phyloP scores from a whole-genome alignment of 2,113 vertebrate genomes.

The Forbesichthys agassizii region DNA sequence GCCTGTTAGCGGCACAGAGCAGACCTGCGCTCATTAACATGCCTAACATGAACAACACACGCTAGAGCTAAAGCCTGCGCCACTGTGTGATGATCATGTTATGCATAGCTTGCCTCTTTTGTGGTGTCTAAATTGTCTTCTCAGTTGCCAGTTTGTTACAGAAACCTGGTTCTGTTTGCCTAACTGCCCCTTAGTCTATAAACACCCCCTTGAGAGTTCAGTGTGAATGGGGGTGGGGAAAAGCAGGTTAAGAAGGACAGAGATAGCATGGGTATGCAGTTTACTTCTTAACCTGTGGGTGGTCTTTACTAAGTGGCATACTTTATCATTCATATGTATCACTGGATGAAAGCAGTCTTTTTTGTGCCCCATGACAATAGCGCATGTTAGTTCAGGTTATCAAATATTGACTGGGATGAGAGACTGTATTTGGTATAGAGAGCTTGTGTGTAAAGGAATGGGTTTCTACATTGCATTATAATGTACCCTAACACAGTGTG shows the following conservation, averaged over 20 bases:
- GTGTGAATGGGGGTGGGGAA: slow-evolving; percentile 18
- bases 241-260: slow-evolving; percentile 18
- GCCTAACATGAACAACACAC: not conserved
- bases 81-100: not conserved
- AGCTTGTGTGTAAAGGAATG: slow-evolving; percentile 16
- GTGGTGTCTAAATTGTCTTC: not conserved
- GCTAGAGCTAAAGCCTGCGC: not conserved
- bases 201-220: slow-evolving; percentile 31
- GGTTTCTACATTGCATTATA: slow-evolving; percentile 5
- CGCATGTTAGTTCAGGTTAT: slow-evolving; percentile 51
- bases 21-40: slow-evolving; percentile 26
- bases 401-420: slow-evolving; percentile 42
- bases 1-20: slow-evolving; percentile 66
- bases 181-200: slow-evolving; percentile 26
- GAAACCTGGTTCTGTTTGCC: slow-evolving; percentile 17
- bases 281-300: slow-evolving; percentile 55
- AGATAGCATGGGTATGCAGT: slow-evolving; percentile 28
- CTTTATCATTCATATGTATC: slow-evolving; percentile 53
- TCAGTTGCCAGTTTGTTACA: slow-evolving; percentile 3
- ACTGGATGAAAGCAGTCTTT: slow-evolving; percentile 50
- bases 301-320: slow-evolving; percentile 58
- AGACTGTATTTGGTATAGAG: slow-evolving; percentile 40
- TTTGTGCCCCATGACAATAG: slow-evolving; percentile 26
- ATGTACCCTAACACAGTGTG: not conserved
- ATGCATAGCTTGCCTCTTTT: not conserved